A percentile compares a stretch with the other conserved stretches of the same genome.
phyloP scores from a whole-genome alignment of 53 echinoderm and acorn worm genomes.

The Echinarachnius parma region DNA sequence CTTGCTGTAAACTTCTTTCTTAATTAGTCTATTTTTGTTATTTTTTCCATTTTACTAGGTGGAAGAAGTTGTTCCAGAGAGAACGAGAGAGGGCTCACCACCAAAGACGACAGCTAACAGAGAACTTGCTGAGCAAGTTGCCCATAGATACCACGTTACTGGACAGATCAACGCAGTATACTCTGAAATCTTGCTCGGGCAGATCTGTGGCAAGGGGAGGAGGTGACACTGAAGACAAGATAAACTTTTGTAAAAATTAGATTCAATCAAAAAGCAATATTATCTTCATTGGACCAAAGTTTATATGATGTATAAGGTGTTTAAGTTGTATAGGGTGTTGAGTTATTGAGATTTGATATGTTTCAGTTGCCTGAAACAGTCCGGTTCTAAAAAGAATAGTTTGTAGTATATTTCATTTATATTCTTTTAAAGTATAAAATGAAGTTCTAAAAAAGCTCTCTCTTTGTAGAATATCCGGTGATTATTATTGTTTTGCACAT shows the following conservation, averaged over 20 bases:
- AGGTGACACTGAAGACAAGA: not conserved
- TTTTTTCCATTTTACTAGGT: not conserved
- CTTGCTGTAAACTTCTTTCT: no score
- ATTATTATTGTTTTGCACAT: no score
- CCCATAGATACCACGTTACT: slow-evolving; percentile 46
- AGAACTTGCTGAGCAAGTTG: slow-evolving; percentile 8
- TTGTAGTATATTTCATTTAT: no score
- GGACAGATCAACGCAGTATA: slow-evolving; percentile 87
- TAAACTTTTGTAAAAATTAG: no score
- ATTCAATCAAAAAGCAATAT: not conserved
- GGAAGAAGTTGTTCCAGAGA: no score
- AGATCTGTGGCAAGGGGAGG: slow-evolving; percentile 58
- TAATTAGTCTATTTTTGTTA: no score
- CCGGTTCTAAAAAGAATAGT: no score
- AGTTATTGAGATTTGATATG: not conserved
- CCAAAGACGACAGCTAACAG: not conserved
- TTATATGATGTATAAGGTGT: not conserved
- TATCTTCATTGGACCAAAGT: not conserved
- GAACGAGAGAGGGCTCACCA: not conserved
- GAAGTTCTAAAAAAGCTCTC: no score
- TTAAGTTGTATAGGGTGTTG: not conserved
- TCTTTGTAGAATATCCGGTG: no score
- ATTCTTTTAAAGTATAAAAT: no score
- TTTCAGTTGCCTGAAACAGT: no score
- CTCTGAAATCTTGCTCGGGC: slow-evolving; percentile 82